A percentile compares a stretch with the other conserved stretches of the same genome.
Conservation (phyloP, 2,888 invertebrate genomes). For the Pherbina coryleti region DNA sequence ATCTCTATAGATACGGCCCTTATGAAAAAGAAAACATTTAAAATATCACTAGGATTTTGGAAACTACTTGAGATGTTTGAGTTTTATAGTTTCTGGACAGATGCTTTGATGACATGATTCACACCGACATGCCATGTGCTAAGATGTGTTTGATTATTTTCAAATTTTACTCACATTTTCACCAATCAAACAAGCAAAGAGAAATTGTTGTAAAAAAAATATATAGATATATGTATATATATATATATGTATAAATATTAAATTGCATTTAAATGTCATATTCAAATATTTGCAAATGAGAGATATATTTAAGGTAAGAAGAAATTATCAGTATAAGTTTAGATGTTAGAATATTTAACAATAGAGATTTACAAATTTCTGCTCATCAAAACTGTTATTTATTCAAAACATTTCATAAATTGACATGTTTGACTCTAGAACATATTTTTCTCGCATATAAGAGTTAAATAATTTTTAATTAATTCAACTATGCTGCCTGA, state of each 20-base stretch:
- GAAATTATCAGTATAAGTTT: too few relatives aligned
- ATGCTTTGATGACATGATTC: conserved; percentile 28
- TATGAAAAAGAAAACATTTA: too few relatives aligned
- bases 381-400: too few relatives aligned
- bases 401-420: too few relatives aligned
- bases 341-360: too few relatives aligned
- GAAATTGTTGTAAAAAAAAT: conserved; percentile 56
- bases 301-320: too few relatives aligned
- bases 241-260: conserved; percentile 54
- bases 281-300: not conserved
- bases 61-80: not conserved
- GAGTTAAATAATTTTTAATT: too few relatives aligned
- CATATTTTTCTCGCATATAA: too few relatives aligned
- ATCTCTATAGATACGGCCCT: too few relatives aligned
- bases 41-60: not conserved
- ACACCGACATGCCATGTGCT: conserved; percentile 38
- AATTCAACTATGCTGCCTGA: too few relatives aligned
- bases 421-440: too few relatives aligned
- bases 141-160: conserved; percentile 29
- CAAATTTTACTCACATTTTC: conserved; percentile 66
- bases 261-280: conserved; percentile 39
- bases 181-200: conserved; percentile 69
- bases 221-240: conserved; percentile 58
- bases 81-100: conserved; percentile 6
- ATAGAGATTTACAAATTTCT: too few relatives aligned